Evolutionary conservation across 2,113 vertebrate genomes (phyloP).

Genomic region (Eclectus roratus): DNA sequence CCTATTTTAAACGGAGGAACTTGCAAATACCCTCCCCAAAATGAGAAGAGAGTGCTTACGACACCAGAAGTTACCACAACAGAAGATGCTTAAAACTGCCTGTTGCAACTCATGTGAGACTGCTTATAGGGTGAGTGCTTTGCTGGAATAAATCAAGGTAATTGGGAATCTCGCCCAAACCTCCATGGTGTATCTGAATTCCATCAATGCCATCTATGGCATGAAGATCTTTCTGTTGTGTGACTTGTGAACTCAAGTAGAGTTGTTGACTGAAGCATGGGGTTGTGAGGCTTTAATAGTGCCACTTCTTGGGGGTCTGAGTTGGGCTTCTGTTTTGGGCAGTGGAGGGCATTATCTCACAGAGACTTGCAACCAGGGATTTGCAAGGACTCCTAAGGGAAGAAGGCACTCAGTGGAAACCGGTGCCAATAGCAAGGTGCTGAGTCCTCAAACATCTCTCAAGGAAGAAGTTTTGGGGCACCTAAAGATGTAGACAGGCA

Average conservation of each 20-base stretch:
- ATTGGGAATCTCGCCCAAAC: background rate
- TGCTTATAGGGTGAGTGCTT: background rate
- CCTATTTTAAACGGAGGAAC: background rate
- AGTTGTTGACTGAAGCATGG: rapidly evolving
- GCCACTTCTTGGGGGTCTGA: background rate
- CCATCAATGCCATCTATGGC: rapidly evolving
- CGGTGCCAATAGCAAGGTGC: background rate
- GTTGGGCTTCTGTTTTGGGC: background rate
- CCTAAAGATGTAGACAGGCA: background rate
- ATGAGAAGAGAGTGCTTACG: background rate
- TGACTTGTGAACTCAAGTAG: background rate
- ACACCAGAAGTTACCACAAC: background rate
- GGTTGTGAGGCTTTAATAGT: background rate
- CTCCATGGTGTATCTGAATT: background rate
- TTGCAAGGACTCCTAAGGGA: background rate
- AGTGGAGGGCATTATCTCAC: background rate
- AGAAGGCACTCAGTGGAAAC: background rate
- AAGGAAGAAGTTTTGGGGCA: background rate
- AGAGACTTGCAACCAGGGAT: background rate
- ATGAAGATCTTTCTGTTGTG: background rate
- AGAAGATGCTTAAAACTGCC: background rate
- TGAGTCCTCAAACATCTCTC: background rate
- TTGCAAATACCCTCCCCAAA: background rate
- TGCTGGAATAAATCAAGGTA: background rate
- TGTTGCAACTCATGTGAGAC: background rate